Evolutionary conservation across 1,140 invertebrate species (phyloP).

Genomic region (Musca domestica): DNA sequence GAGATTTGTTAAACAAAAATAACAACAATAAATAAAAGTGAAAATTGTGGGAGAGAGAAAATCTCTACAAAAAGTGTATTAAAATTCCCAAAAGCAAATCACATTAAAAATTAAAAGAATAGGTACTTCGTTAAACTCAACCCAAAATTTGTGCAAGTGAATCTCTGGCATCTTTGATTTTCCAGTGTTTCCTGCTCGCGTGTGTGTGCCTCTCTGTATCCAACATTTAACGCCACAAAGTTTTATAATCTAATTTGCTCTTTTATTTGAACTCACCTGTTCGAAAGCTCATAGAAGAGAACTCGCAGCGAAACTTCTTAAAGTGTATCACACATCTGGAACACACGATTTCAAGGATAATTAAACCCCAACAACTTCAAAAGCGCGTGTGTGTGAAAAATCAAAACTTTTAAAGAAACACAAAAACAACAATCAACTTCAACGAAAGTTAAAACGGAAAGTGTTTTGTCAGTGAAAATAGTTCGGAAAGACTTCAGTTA

Average conservation of each 20-base stretch:
- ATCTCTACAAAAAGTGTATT: neutral
- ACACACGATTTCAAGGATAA: conserved; percentile 24
- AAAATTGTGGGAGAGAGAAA: neutral
- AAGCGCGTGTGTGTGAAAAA: conserved; percentile 7
- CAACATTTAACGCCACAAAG: neutral
- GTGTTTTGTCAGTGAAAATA: neutral
- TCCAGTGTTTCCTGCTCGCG: neutral
- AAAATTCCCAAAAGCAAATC: neutral
- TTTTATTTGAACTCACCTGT: conserved; percentile 6
- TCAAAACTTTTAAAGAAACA: too few species aligned
- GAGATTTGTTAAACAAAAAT: too few species aligned
- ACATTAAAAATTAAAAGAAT: conserved; percentile 1
- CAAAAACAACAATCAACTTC: too few species aligned
- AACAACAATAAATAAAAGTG: too few species aligned
- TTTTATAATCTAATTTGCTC: neutral
- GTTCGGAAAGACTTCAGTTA: neutral
- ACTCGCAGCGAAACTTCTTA: too few species aligned
- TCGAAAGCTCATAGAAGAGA: too few species aligned
- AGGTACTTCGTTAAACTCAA: neutral
- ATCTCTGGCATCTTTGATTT: too few species aligned
- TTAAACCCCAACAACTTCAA: conserved; percentile 9
- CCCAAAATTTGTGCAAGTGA: too few species aligned
- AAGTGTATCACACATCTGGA: too few species aligned
- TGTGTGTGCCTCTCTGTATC: neutral
- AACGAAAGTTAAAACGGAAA: too few species aligned